phyloP scores from a whole-genome alignment of 2,113 vertebrate species.

The Rutilus rutilus region DNA sequence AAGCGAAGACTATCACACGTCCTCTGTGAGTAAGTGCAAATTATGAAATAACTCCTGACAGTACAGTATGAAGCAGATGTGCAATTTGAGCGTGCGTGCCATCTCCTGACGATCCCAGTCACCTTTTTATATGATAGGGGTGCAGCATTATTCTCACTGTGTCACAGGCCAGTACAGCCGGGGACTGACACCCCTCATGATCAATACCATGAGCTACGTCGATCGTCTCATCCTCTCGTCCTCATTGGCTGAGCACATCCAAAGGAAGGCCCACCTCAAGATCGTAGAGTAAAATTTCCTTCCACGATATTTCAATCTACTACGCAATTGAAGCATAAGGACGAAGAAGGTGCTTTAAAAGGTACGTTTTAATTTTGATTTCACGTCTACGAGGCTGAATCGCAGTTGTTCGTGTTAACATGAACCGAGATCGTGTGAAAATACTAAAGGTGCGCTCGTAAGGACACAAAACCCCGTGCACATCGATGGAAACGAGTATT shows the following conservation, averaged over 20 bases:
- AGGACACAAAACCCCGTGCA: neutral
- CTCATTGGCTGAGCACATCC: slow-evolving; percentile 74
- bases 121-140: neutral
- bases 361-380: slow-evolving; percentile 7
- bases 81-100: neutral
- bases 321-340: slow-evolving; percentile 64
- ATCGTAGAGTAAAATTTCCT: slow-evolving; percentile 70
- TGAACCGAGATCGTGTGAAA: neutral
- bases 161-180: neutral
- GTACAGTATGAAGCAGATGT: neutral
- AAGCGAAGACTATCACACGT: too few relatives aligned
- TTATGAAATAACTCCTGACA: too few relatives aligned
- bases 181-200: slow-evolving; percentile 49
- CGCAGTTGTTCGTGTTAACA: neutral
- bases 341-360: slow-evolving; percentile 56
- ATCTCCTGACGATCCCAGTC: slow-evolving; percentile 7
- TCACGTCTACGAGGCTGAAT: neutral
- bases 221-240: slow-evolving; percentile 69
- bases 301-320: slow-evolving; percentile 68
- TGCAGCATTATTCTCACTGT: neutral
- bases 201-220: slow-evolving; percentile 66
- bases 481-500: neutral
- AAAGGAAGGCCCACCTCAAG: slow-evolving; percentile 74
- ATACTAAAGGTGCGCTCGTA: neutral
- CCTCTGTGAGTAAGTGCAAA: too few relatives aligned